These are phyloP conservation scores for Hemiprocne comata DNA, from an alignment of 2,113 vertebrate genomes.

Conservation along the genomic window DNA sequence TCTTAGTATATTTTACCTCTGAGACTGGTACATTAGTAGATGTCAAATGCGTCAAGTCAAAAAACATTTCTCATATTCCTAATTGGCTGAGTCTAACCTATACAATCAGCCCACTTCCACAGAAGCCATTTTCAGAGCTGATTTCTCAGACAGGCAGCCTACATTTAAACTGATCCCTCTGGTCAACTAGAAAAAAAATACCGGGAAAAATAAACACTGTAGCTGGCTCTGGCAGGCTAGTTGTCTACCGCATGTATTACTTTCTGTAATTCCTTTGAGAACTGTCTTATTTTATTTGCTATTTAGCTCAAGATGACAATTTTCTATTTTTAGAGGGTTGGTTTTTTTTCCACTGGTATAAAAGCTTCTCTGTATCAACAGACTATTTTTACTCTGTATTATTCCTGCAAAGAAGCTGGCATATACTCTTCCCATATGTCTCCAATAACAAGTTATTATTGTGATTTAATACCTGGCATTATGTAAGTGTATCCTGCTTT, in stretches of 20 bases:
- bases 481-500: not conserved
- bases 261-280: conserved; percentile 15
- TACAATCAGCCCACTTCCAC: not conserved
- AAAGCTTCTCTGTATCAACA: not conserved
- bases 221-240: not conserved
- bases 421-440: not conserved
- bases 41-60: not conserved
- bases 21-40: not conserved
- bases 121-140: not conserved
- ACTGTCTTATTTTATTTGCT: not conserved
- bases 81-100: not conserved
- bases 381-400: not conserved
- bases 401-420: not conserved
- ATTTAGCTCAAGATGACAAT: not conserved
- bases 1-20: not conserved
- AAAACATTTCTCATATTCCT: not conserved
- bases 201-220: not conserved
- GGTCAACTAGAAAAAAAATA: not conserved
- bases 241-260: not conserved
- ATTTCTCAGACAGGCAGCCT: not conserved
- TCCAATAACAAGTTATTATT: not conserved
- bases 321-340: not conserved
- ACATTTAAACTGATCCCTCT: not conserved
- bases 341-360: not conserved
- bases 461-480: not conserved